Percentiles rank a stretch among this genome's conserved stretches.
Evolutionary conservation across 1,140 invertebrate genomes (phyloP).

Genomic region (Cyphomyrmex costatus): DNA sequence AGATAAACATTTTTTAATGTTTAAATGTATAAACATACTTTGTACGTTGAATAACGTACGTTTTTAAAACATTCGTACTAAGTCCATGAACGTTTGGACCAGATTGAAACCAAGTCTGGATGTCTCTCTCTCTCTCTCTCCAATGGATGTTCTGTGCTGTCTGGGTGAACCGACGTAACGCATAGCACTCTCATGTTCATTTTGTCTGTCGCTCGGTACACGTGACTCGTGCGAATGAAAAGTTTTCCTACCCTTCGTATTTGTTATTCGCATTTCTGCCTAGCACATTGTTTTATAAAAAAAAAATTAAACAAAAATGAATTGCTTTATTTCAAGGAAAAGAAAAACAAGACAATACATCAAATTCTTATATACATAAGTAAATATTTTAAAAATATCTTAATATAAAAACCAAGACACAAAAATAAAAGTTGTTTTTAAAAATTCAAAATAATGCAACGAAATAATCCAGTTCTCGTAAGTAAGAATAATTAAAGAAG

Average conservation of each 20-base stretch:
- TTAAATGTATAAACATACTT: too few relatives aligned
- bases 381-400: not conserved
- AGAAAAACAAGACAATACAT: not conserved
- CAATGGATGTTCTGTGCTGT: too few relatives aligned
- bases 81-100: too few relatives aligned
- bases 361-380: not conserved
- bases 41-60: too few relatives aligned
- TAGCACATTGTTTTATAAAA: not conserved
- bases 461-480: not conserved
- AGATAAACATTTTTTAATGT: too few relatives aligned
- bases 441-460: not conserved
- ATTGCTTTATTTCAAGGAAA: not conserved
- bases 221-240: conserved; percentile 41
- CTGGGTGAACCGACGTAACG: conserved; percentile 47
- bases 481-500: not conserved
- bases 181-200: conserved; percentile 21
- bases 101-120: too few relatives aligned
- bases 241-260: not conserved
- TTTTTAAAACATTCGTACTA: too few relatives aligned
- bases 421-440: not conserved
- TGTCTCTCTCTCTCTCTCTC: too few relatives aligned
- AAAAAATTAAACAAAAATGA: not conserved
- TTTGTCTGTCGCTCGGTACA: not conserved
- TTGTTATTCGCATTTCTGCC: conserved; percentile 40
- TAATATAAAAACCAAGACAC: not conserved